Base-by-base conservation (phyloP, 2,113 vertebrate genomes). In the Aramus guarauna region DNA sequence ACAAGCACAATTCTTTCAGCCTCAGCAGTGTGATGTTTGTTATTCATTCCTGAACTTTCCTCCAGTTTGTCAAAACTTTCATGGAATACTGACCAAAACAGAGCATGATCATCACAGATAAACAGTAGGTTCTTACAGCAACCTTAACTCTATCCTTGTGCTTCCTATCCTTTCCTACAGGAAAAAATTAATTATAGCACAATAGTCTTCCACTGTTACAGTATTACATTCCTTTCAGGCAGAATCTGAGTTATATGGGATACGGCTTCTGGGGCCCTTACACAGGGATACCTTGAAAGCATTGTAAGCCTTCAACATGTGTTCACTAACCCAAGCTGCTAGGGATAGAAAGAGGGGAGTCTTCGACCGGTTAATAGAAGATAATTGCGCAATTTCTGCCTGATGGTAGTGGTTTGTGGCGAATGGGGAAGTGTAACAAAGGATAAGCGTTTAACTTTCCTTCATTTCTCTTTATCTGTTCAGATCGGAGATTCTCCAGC, bases 281-380 rank as follows among this genome's bases (percentile, higher is more conserved):
- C 4, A 14, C 0, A 0, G 83, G 32, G 9, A 32, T 15, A 4
- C 2, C 0, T 77, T 84, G 63, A 73, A 74, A 73, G 8, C 12
- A 29, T 12, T 4, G 41, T 66, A 26, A 59, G 29, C 55, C 83
- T 76, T 85, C 58, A 62, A 18, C 9, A 7, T 10, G 20, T 34
- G 15, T 59, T 78, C 10, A 11, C 18, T 83, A 63, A 52, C 15
- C 5, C 9, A 55, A 30, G 34, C 23, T 84, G 16, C 18, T 66
- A n/a, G 36, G 24, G 12, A 11, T 60, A 48, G 43, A 39, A 74
- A 63, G 34, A 76, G 20, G 62, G 26, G 22, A 39, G 9, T 67
- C 45, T 80, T 60, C 67, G 71, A 32, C 45, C 21, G 34, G n/a
- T 59, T 77, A 81, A 15, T 21, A 60, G 47, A 81, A 74, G 50